phyloP scores from a whole-genome alignment of 64 coral and sea anemone species.

The Montipora foliosa region DNA sequence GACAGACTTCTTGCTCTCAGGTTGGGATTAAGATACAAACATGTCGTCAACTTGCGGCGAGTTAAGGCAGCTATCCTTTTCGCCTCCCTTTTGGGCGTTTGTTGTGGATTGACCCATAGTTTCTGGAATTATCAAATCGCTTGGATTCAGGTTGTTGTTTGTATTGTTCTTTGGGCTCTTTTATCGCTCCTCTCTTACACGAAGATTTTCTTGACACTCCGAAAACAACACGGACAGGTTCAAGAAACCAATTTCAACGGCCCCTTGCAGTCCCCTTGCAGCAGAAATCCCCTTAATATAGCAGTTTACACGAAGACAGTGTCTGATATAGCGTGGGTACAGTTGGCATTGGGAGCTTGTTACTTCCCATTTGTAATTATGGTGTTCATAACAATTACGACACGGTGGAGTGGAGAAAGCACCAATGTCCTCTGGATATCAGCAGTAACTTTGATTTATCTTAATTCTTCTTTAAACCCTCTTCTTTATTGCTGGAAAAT shows the following conservation, averaged over 20 bases:
- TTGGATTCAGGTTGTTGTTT: background rate
- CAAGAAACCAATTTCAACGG: background rate
- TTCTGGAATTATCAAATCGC: background rate
- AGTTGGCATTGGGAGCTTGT: background rate
- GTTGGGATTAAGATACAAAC: background rate
- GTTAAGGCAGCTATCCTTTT: background rate
- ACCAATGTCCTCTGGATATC: background rate
- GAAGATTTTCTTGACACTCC: background rate
- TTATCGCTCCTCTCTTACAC: background rate
- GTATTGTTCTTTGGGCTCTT: background rate
- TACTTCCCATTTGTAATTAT: background rate
- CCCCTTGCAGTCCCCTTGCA: background rate
- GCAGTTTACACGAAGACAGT: background rate
- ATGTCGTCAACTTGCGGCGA: background rate
- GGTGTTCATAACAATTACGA: background rate
- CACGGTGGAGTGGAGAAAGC: background rate
- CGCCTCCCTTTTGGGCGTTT: background rate
- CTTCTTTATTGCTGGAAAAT: constrained; percentile 29
- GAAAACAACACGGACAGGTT: background rate
- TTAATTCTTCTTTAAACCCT: constrained; percentile 30
- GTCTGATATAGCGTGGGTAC: background rate
- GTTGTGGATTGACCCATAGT: background rate
- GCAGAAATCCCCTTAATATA: background rate
- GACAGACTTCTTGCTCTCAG: background rate
- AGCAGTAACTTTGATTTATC: background rate